Conservation (phyloP, 2,113 vertebrate genomes). For the Hippocampus zosterae region DNA sequence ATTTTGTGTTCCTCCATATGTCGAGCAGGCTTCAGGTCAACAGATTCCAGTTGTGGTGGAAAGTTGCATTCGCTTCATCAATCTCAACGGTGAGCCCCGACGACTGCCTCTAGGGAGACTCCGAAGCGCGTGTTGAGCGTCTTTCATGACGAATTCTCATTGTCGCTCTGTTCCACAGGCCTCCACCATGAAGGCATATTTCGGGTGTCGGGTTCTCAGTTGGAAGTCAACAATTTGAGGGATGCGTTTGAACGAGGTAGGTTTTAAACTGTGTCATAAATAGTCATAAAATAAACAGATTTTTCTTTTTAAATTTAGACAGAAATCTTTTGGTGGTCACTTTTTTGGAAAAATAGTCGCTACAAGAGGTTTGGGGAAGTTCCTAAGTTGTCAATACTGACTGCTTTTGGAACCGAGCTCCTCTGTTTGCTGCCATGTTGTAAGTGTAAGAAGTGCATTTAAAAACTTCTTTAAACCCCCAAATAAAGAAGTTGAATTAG, state of each 20-base stretch:
- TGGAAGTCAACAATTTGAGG: conserved; percentile 76
- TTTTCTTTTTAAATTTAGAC: too few species aligned
- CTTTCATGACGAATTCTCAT: background rate
- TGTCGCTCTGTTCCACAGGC: conserved; percentile 60
- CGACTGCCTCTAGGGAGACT: background rate
- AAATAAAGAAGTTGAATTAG: too few species aligned
- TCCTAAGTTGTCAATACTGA: too few species aligned
- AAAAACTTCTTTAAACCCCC: too few species aligned
- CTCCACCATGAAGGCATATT: conserved; percentile 91
- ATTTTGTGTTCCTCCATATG: background rate
- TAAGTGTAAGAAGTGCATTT: too few species aligned
- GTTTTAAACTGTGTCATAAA: conserved; percentile 15
- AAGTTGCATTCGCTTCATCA: conserved; percentile 84
- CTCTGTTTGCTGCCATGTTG: too few species aligned
- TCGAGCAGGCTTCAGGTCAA: conserved; percentile 66
- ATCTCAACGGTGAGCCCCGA: conserved; percentile 76
- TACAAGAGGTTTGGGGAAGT: too few species aligned
- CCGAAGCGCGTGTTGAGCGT: background rate
- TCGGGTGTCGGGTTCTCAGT: conserved; percentile 80
- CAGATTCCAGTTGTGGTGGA: conserved; percentile 77
- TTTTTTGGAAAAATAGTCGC: too few species aligned
- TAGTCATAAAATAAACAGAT: too few species aligned
- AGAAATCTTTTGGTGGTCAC: too few species aligned
- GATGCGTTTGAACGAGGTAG: conserved; percentile 84
- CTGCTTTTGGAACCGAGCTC: too few species aligned